These are phyloP conservation scores for Andrena bucephala DNA, from an alignment of 2,888 invertebrate species.

Conservation along the genomic window DNA sequence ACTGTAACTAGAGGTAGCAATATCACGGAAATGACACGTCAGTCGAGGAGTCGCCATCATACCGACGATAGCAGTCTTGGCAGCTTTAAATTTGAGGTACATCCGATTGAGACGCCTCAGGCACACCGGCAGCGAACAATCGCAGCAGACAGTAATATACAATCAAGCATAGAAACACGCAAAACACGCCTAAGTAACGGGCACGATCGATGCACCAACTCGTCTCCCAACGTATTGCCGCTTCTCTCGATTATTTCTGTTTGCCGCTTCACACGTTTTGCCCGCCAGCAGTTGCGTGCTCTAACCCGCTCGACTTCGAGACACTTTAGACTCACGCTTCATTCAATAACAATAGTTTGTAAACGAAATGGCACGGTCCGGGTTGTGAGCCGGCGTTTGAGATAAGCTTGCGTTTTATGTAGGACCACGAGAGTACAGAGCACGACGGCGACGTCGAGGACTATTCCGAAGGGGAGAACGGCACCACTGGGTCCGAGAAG, in stretches of 20 bases:
- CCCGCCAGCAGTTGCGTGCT: slow-evolving; percentile 3
- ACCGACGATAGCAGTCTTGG: slow-evolving; percentile 90
- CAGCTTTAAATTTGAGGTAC: slow-evolving; percentile 90
- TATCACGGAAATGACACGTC: slow-evolving; percentile 80
- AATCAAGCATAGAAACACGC: slow-evolving; percentile 2
- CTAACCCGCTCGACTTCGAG: slow-evolving; percentile 18
- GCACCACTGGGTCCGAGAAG: slow-evolving; percentile 89
- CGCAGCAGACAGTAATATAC: slow-evolving; percentile 29
- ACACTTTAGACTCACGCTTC: slow-evolving; percentile 40
- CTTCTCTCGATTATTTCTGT: slow-evolving; percentile 27
- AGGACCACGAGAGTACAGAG: slow-evolving; percentile 89
- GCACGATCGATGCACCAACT: background rate
- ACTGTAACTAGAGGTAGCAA: slow-evolving; percentile 84
- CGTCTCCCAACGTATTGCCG: background rate
- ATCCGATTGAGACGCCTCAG: slow-evolving; percentile 60
- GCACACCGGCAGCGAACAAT: slow-evolving; percentile 27
- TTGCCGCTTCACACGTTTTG: slow-evolving; percentile 14
- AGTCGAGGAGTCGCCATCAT: slow-evolving; percentile 87
- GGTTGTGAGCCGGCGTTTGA: background rate
- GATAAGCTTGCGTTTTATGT: background rate
- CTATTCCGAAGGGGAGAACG: slow-evolving; percentile 90
- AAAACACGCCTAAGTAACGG: background rate
- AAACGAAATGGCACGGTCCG: background rate
- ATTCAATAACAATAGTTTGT: slow-evolving; percentile 18
- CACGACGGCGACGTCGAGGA: slow-evolving; percentile 95